Evolutionary conservation across 2,888 invertebrate species (phyloP).

Genomic region (Eupithecia exiguata): DNA sequence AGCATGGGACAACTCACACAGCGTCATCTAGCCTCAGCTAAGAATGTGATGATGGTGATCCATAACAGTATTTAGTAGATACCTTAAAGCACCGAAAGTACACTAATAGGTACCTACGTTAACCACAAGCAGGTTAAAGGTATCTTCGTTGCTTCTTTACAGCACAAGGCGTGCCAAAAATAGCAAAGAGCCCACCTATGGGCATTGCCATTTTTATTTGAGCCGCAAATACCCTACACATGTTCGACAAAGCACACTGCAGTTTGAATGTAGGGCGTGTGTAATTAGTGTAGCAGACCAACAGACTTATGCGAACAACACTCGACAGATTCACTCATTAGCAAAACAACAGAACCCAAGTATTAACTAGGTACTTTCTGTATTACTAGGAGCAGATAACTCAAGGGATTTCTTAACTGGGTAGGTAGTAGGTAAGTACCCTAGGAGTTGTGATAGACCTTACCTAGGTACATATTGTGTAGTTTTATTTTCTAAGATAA

Average conservation of each 20-base stretch:
- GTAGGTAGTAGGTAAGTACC: too few relatives aligned
- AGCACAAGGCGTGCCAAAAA: neutral
- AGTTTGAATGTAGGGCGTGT: conserved; percentile 4
- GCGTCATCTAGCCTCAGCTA: too few relatives aligned
- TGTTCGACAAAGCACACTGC: conserved; percentile 5
- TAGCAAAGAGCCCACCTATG: neutral
- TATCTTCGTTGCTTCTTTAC: too few relatives aligned
- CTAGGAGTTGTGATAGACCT: neutral
- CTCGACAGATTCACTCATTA: neutral
- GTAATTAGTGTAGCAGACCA: conserved; percentile 33
- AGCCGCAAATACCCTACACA: neutral
- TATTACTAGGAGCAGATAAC: neutral
- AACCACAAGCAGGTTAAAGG: too few relatives aligned
- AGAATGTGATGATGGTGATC: too few relatives aligned
- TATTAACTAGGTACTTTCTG: neutral
- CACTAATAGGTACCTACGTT: too few relatives aligned
- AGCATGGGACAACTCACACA: neutral
- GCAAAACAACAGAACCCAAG: neutral
- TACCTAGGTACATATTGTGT: too few relatives aligned
- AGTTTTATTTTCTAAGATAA: too few relatives aligned
- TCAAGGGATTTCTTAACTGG: neutral
- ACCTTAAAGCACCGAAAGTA: too few relatives aligned
- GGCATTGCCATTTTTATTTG: conserved; percentile 1
- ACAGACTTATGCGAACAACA: conserved; percentile 13
- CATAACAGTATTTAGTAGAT: too few relatives aligned